These are phyloP conservation scores for Clavelina lepadiformis DNA, from an alignment of 23 tunicate species.

Conservation along the genomic window DNA sequence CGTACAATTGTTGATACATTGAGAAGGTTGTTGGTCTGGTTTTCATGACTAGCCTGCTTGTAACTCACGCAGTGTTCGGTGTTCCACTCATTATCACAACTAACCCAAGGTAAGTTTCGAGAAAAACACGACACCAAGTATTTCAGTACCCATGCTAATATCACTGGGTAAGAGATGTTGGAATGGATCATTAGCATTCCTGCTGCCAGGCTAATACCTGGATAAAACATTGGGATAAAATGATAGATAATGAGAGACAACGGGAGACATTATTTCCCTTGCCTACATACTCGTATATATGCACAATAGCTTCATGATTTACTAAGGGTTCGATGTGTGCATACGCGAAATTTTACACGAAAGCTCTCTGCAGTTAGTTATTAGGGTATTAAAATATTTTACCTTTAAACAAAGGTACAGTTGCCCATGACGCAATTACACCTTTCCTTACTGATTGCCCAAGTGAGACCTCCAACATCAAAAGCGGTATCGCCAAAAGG, in stretches of 20 bases:
- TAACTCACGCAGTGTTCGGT: slow-evolving; percentile 27
- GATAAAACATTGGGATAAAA: not conserved
- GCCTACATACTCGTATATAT: too few species aligned
- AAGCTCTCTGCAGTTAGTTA: too few species aligned
- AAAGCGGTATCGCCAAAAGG: not conserved
- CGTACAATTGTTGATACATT: too few species aligned
- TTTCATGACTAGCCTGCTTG: not conserved
- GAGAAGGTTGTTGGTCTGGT: too few species aligned
- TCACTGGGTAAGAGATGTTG: slow-evolving; percentile 20
- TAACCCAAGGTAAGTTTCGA: slow-evolving; percentile 39
- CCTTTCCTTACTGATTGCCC: slow-evolving; percentile 2
- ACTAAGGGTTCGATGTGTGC: too few species aligned
- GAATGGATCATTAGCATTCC: slow-evolving; percentile 14
- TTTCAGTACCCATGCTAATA: slow-evolving; percentile 41
- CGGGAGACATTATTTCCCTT: too few species aligned
- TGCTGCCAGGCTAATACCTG: not conserved
- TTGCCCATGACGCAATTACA: not conserved
- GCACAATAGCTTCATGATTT: too few species aligned
- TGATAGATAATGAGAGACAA: too few species aligned
- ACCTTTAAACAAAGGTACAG: slow-evolving; percentile 8
- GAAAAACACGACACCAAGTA: slow-evolving; percentile 43
- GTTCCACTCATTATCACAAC: slow-evolving; percentile 52
- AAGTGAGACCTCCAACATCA: not conserved
- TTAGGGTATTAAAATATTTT: not conserved
- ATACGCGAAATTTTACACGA: too few species aligned